Base-by-base conservation (phyloP, 1,140 invertebrate species). In the Asbolus verrucosus region DNA sequence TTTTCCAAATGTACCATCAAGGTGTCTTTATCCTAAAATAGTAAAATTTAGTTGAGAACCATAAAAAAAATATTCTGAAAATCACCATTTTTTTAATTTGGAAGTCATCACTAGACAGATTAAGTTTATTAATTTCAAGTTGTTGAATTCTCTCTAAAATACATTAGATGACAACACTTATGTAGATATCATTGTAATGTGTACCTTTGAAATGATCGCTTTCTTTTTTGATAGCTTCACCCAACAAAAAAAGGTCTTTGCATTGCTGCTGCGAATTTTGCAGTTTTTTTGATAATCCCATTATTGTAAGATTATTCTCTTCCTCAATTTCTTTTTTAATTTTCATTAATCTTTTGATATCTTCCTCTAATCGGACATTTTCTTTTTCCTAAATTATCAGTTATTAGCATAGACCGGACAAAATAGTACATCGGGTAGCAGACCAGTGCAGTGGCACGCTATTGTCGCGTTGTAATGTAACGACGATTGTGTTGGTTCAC, bases 361-460 rank as follows among this genome's bases (percentile, higher is more conserved):
- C 73, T n/a, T 76, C 65, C 54, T 73, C 33, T 19, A 73, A 38
- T 2, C 39, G 24, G n/a, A 68, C n/a, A 8, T 72, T 74, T 70
- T 77, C 77, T 46, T 74, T 74, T 63, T 73, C 73, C 76, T 79
- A 60, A 19, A n/a, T n/a, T n/a, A n/a, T n/a, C n/a, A n/a, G n/a
- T n/a, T n/a, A n/a, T n/a, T n/a, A n/a, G n/a, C n/a, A n/a, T n/a
- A n/a, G n/a, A n/a, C n/a, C n/a, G 70, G 70, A 16, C 21, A 54
- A 11, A n/a, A n/a, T n/a, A n/a, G n/a, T n/a, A n/a, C n/a, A n/a
- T n/a, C n/a, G n/a, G n/a, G n/a, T n/a, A n/a, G n/a, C n/a, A n/a
- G n/a, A n/a, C n/a, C n/a, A n/a, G n/a, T n/a, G n/a, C n/a, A n/a
- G n/a, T n/a, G n/a, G n/a, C n/a, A n/a, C n/a, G n/a, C n/a, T n/a